Conservation (phyloP, 2,888 invertebrate genomes). For the Lutraria lutraria region DNA sequence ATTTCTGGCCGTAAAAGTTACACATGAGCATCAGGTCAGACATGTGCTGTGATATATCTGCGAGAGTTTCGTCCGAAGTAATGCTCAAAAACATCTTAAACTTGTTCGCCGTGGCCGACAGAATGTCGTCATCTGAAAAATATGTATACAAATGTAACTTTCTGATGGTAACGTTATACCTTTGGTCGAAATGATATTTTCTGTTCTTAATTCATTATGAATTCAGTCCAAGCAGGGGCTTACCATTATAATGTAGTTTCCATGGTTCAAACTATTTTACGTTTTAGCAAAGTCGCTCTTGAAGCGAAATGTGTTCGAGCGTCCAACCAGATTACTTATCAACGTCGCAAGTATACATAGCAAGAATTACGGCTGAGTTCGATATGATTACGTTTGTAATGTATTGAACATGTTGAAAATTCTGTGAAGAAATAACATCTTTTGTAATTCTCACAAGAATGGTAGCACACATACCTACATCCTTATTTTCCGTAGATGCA, state of each 20-base stretch:
- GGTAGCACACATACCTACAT: not conserved
- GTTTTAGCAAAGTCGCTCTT: not conserved
- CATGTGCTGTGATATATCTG: not conserved
- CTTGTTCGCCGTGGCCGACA: not conserved
- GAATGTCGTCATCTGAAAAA: not conserved
- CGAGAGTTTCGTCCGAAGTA: not conserved
- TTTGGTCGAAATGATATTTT: not conserved
- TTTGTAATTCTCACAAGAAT: not conserved
- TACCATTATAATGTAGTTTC: not conserved
- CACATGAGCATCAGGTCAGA: not conserved
- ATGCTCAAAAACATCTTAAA: constrained; percentile 12
- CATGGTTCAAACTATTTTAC: not conserved
- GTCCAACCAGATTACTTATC: not conserved
- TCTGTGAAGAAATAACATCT: not conserved
- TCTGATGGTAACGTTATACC: not conserved
- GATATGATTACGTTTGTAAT: not conserved
- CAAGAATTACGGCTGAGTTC: not conserved
- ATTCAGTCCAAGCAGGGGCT: too few species aligned
- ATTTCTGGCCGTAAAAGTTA: not conserved
- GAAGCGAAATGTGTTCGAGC: not conserved
- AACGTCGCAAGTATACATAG: not conserved
- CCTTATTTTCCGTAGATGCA: not conserved
- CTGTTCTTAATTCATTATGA: too few species aligned
- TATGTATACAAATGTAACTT: not conserved
- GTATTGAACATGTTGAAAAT: not conserved